Percentiles rank a stretch among this genome's conserved stretches.
Evolutionary conservation across 2,113 vertebrate genomes (phyloP).

Genomic region (Gopherus evgoodei): DNA sequence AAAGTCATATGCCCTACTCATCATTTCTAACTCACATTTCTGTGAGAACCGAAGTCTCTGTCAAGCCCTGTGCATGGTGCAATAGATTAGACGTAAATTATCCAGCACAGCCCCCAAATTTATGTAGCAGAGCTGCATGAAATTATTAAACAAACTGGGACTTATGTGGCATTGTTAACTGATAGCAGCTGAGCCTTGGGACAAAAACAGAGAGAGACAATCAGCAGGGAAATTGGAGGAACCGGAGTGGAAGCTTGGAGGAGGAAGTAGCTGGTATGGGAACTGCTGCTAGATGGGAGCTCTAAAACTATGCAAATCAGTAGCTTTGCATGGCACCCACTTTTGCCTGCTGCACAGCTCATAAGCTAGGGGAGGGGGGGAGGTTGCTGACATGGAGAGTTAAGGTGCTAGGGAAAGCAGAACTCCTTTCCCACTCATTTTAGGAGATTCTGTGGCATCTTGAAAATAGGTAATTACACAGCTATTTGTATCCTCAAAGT

Average conservation of each 20-base stretch:
- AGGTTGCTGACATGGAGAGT: not conserved
- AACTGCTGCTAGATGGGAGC: not conserved
- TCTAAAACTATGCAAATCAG: not conserved
- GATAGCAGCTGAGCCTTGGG: not conserved
- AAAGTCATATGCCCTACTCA: rapidly evolving
- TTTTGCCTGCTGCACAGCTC: rapidly evolving
- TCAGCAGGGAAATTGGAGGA: not conserved
- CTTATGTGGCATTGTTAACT: not conserved
- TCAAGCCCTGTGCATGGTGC: not conserved
- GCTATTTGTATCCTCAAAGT: not conserved
- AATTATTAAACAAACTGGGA: not conserved
- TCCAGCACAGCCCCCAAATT: not conserved
- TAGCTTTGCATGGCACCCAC: not conserved
- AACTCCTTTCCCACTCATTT: not conserved
- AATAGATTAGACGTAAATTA: not conserved
- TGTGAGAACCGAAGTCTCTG: not conserved
- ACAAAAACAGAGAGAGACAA: not conserved
- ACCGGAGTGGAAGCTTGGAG: not conserved
- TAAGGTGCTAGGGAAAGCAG: not conserved
- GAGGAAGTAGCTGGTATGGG: not conserved
- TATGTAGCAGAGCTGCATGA: not conserved
- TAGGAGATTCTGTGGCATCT: not conserved
- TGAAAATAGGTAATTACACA: not conserved
- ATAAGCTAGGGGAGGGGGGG: not conserved
- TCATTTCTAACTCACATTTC: not conserved